phyloP scores from a whole-genome alignment of 2,888 invertebrate genomes.

The Ormyrus labotus region DNA sequence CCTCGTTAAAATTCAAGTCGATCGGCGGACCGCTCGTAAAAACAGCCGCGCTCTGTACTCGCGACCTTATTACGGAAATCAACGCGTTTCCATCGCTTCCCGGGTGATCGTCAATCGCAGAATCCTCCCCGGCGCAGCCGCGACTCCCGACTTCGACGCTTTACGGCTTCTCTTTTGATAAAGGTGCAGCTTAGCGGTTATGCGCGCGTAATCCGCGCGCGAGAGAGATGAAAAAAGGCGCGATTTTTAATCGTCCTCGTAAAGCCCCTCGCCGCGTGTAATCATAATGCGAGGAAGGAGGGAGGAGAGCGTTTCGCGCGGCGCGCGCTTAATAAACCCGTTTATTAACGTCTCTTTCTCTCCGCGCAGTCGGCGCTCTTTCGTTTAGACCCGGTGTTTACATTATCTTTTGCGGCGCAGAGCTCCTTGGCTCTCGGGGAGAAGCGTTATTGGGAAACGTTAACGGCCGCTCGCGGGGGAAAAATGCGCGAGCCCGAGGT shows the following conservation, averaged over 20 bases:
- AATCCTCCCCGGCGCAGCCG: background rate
- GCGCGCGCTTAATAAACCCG: conserved; percentile 65
- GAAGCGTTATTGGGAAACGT: no score
- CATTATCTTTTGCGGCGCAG: no score
- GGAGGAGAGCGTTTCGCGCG: background rate
- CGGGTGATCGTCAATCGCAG: background rate
- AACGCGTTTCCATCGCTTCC: no score
- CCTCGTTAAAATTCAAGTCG: no score
- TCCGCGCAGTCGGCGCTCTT: no score
- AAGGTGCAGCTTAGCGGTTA: background rate
- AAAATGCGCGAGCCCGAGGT: no score
- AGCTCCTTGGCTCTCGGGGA: no score
- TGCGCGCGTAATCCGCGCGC: background rate
- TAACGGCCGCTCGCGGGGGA: no score
- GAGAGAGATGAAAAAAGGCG: conserved; percentile 51
- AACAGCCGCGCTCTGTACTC: no score
- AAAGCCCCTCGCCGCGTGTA: conserved; percentile 64
- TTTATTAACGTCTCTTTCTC: conserved; percentile 64
- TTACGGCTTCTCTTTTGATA: background rate
- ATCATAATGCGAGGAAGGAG: conserved; percentile 58
- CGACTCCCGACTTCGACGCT: background rate
- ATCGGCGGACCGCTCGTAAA: no score
- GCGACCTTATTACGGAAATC: no score
- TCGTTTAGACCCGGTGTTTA: no score
- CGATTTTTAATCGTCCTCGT: conserved; percentile 73